These are phyloP conservation scores for Rhizomys pruinosus DNA, from an alignment of 2,113 vertebrate species.

Conservation along the genomic window DNA sequence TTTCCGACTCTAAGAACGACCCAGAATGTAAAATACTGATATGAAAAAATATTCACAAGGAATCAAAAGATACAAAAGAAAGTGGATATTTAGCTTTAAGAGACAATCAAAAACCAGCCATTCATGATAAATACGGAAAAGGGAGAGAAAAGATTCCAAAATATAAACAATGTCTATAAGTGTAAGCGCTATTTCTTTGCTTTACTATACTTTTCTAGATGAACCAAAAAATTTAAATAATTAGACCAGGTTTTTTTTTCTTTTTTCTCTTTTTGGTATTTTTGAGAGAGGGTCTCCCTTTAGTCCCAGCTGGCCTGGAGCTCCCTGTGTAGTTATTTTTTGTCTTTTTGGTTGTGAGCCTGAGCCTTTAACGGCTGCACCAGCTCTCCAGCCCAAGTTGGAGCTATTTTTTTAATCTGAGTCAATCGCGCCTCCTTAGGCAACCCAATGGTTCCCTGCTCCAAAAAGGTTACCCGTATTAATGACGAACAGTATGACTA, in stretches of 20 bases:
- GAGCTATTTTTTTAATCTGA: constrained; percentile 1
- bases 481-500: background rate
- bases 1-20: constrained; percentile 13
- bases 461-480: background rate
- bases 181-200: background rate
- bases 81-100: background rate
- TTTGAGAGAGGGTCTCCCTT: too few relatives aligned
- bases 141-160: background rate
- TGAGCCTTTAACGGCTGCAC: too few relatives aligned
- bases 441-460: too few relatives aligned
- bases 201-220: background rate
- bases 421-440: too few relatives aligned
- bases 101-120: background rate
- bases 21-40: background rate
- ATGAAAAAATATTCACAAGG: constrained; percentile 29
- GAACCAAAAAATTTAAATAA: constrained; percentile 13
- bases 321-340: too few relatives aligned
- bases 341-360: too few relatives aligned
- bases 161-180: background rate
- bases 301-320: too few relatives aligned
- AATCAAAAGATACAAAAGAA: constrained; percentile 5
- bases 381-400: too few relatives aligned
- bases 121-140: background rate
- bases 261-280: too few relatives aligned
- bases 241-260: background rate